Percentiles rank a stretch among this genome's conserved stretches.
Evolutionary conservation across 2,797 vertebrate species (phyloP).

Genomic region (Poecilia velifera): DNA sequence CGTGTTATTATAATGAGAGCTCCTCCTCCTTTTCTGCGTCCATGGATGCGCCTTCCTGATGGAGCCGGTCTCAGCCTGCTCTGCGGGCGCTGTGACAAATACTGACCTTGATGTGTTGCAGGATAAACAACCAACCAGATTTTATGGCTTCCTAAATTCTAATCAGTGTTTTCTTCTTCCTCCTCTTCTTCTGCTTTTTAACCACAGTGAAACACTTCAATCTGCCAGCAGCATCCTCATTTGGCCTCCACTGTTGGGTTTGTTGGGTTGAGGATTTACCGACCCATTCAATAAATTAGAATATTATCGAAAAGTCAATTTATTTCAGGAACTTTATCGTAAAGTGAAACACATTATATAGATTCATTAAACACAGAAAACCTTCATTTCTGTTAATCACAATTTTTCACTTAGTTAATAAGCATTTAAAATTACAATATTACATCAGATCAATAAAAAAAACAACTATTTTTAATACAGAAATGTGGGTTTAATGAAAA

Average conservation of each 20-base stretch:
- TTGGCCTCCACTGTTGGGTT: not conserved
- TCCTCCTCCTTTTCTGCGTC: conserved; percentile 34
- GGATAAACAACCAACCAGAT: not conserved
- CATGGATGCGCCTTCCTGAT: conserved; percentile 58
- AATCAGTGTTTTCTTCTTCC: not conserved
- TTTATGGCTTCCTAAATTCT: not conserved
- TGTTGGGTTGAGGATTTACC: not conserved
- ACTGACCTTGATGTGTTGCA: conserved; percentile 49
- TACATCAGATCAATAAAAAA: not conserved
- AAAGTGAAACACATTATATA: not conserved
- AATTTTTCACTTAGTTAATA: not conserved
- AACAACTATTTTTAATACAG: not conserved
- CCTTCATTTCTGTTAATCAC: not conserved
- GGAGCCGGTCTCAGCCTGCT: conserved; percentile 68
- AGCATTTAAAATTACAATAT: not conserved
- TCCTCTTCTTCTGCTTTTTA: not conserved
- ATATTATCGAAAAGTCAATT: not conserved
- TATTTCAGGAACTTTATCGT: not conserved
- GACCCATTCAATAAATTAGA: not conserved
- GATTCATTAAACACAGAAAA: not conserved
- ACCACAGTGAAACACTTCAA: not conserved
- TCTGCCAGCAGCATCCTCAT: not conserved
- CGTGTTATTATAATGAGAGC: conserved; percentile 15
- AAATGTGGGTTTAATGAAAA: not conserved
- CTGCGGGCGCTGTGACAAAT: conserved; percentile 35